phyloP scores from a whole-genome alignment of 1,140 invertebrate species.

The Penaeus chinensis region DNA sequence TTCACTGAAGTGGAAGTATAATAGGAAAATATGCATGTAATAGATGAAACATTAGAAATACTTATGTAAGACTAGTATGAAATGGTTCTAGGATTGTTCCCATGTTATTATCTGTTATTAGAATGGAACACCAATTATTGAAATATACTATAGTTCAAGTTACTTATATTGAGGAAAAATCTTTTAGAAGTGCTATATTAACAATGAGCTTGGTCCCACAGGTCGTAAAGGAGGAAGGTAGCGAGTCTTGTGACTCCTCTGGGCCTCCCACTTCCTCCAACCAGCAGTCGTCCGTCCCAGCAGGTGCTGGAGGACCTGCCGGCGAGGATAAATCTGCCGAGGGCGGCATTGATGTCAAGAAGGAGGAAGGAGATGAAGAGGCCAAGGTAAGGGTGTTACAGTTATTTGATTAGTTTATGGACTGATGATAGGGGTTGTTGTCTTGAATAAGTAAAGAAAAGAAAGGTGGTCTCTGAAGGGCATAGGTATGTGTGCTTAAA shows the following conservation, averaged over 20 bases:
- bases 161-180: neutral
- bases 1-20: no score
- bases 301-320: slow-evolving; percentile 31
- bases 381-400: slow-evolving; percentile 22
- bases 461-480: no score
- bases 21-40: no score
- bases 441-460: no score
- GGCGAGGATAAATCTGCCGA: slow-evolving; percentile 49
- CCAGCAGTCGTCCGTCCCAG: slow-evolving; percentile 18
- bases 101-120: neutral
- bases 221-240: slow-evolving; percentile 63
- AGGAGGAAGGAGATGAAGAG: slow-evolving; percentile 74
- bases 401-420: neutral
- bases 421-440: neutral
- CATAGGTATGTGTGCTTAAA: no score
- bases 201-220: neutral
- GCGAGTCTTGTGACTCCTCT: slow-evolving; percentile 61
- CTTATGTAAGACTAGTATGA: no score
- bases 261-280: slow-evolving; percentile 32
- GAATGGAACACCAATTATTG: neutral
- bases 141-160: neutral
- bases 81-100: neutral
- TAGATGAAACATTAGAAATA: no score
- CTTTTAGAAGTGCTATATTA: neutral
- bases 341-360: slow-evolving; percentile 71